Evolutionary conservation across 2,888 invertebrate genomes (phyloP).

Genomic region (Craniophora ligustri): DNA sequence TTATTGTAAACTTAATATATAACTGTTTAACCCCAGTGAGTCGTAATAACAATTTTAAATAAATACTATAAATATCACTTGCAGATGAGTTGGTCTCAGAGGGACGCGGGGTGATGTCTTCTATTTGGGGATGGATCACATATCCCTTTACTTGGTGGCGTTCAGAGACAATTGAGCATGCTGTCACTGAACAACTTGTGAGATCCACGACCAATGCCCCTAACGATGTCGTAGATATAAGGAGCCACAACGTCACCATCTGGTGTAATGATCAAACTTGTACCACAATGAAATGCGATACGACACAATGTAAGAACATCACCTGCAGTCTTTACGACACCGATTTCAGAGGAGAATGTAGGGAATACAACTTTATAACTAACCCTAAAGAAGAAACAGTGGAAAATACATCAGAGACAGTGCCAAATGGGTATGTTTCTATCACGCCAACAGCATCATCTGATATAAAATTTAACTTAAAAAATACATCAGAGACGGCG

Average conservation of each 20-base stretch:
- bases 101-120: constrained; percentile 76
- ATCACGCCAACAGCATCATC: constrained; percentile 13
- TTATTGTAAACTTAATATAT: background rate
- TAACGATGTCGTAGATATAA: constrained; percentile 68
- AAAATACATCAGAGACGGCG: constrained; percentile 17
- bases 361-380: constrained; percentile 69
- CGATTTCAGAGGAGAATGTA: constrained; percentile 79
- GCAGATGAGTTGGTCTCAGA: constrained; percentile 74
- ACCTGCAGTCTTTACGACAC: constrained; percentile 86
- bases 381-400: constrained; percentile 60
- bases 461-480: constrained; percentile 18
- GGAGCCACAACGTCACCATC: constrained; percentile 76
- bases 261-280: constrained; percentile 86
- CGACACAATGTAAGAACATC: constrained; percentile 72
- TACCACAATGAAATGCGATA: constrained; percentile 80
- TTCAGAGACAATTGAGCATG: constrained; percentile 58
- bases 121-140: constrained; percentile 83
- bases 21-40: background rate
- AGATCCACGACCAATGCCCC: constrained; percentile 60
- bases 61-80: constrained; percentile 56
- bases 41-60: constrained; percentile 1
- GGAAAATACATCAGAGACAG: constrained; percentile 46
- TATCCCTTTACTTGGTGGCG: constrained; percentile 84
- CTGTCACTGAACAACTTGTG: constrained; percentile 61
- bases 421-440: constrained; percentile 1